Evolutionary conservation across 2,113 vertebrate species (phyloP).

Genomic region (Etheostoma spectabile): DNA sequence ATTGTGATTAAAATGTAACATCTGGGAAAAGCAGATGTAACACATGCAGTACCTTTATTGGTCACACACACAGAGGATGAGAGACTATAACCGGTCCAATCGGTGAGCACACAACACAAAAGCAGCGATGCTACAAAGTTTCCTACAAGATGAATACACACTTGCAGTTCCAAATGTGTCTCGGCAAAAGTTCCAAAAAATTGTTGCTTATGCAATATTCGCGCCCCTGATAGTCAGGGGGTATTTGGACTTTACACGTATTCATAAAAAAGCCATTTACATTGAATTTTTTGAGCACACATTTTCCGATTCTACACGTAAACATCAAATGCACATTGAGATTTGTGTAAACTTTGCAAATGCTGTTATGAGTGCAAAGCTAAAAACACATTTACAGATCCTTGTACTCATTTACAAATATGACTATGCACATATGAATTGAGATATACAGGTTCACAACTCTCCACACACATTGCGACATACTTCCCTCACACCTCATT

Average conservation of each 20-base stretch:
- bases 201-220: no score
- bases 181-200: neutral
- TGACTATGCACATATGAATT: neutral
- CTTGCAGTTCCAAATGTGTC: neutral
- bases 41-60: neutral
- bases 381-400: neutral
- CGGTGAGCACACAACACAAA: neutral
- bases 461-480: neutral
- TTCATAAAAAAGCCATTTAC: neutral
- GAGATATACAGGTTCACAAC: neutral
- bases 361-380: neutral
- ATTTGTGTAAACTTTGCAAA: neutral
- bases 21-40: no score
- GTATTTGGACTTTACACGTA: neutral
- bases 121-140: neutral
- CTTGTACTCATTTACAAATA: neutral
- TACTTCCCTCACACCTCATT: conserved; percentile 5
- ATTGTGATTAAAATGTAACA: no score
- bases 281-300: neutral
- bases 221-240: no score
- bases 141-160: neutral
- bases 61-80: neutral
- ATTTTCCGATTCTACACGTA: neutral
- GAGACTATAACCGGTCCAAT: neutral
- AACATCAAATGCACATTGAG: neutral